Evolutionary conservation across 1,140 invertebrate genomes (phyloP), one percentile per base, ranked within the genome.

Genomic region (Oscheius sp.): DNA sequence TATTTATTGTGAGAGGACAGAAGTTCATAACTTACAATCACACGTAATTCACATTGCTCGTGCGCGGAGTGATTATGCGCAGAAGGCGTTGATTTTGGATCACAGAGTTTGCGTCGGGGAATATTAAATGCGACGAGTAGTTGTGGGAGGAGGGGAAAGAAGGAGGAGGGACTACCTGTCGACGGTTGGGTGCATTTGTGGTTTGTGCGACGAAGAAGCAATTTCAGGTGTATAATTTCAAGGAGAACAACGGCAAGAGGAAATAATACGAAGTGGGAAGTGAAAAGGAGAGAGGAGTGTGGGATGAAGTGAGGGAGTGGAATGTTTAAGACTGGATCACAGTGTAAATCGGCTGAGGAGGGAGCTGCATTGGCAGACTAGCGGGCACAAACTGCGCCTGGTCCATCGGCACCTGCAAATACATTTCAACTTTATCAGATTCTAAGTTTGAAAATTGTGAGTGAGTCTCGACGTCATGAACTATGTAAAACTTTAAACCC

Each of bases 241-340:
- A n/a, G n/a, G n/a, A n/a, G n/a, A n/a, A n/a, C n/a, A 55, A 20
- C 49, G 49, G 49, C 49, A 55, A 55, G 49, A 55, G 49, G 49
- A 55, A 55, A 55, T 15, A 55, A 55, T 55, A 55, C 49, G 49
- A 26, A 20, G 28, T 15, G 7, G 49, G 49, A 23, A 55, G 7
- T 20, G 7, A 13, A 4, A 55, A 55, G 28, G n/a, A 10, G 38
- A n/a, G n/a, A 42, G 10, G 38, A n/a, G 38, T 42, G 10, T 42
- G n/a, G n/a, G n/a, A 42, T 42, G n/a, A 42, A 42, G 38, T 10
- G 38, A 42, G n/a, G 38, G 38, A n/a, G 38, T 42, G 38, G 38
- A 23, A 13, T 15, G 49, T 7, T 4, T 15, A 55, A 4, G 49
- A 55, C 23, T 55, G 49, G 49, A 55, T 55, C 4, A 55, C 49